Conservation (phyloP, 2,888 invertebrate species). For the Malthinus seriepunctatus region DNA sequence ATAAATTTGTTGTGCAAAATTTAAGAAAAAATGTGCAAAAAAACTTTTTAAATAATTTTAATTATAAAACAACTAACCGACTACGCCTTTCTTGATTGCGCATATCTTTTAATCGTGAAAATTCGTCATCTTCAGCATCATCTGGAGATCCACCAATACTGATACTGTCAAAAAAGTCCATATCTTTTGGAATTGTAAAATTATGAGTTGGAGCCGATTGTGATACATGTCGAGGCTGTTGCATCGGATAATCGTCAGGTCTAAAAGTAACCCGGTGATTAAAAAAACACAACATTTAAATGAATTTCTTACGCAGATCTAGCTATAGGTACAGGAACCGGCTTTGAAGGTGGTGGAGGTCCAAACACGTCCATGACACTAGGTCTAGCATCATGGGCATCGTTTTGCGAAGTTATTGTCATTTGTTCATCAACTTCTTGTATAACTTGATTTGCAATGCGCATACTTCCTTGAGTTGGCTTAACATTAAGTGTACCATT, state of each 20-base stretch:
- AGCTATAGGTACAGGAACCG: constrained; percentile 56
- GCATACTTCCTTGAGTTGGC: constrained; percentile 61
- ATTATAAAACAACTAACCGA: constrained; percentile 8
- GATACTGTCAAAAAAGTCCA: constrained; percentile 43
- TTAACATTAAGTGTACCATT: constrained; percentile 48
- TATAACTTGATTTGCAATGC: constrained; percentile 72
- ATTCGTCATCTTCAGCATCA: constrained; percentile 64
- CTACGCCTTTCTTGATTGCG: constrained; percentile 63
- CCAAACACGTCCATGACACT: constrained; percentile 67
- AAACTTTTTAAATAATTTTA: not conserved
- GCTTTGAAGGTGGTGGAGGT: constrained; percentile 49
- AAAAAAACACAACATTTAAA: not conserved
- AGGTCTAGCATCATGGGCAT: constrained; percentile 62
- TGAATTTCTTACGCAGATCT: constrained; percentile 9
- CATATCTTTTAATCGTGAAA: constrained; percentile 68
- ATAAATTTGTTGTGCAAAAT: not conserved
- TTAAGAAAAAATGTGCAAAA: not conserved
- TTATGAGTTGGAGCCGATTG: constrained; percentile 19
- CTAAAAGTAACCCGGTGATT: not conserved
- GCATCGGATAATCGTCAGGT: constrained; percentile 13
- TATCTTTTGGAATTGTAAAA: constrained; percentile 27
- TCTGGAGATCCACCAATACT: constrained; percentile 51
- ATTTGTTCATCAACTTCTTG: constrained; percentile 81
- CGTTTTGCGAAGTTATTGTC: constrained; percentile 73
- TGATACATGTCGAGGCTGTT: constrained; percentile 10